Base-by-base conservation (phyloP, 2,888 invertebrate genomes). In the Tetheella fluctuosa region DNA sequence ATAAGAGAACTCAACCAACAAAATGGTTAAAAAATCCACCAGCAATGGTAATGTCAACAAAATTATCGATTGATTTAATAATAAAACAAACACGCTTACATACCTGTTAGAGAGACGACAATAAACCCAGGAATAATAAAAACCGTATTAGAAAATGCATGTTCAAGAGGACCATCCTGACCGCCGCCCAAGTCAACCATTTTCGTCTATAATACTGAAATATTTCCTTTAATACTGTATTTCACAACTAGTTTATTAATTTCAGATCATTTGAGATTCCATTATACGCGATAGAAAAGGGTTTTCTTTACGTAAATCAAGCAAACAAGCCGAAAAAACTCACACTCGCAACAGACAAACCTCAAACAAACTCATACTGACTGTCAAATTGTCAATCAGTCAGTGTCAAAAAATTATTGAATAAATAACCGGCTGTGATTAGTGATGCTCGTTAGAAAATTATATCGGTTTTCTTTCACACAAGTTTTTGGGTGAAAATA, bases 171-270 rank as follows among this genome's bases (percentile, higher is more conserved):
- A 8, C 96, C 96, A 74, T 97, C 97, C 63, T 96, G 94, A 56
- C 96, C 95, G 23, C 96, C 96, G 65, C 96, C 95, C 78, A 97
- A 93, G 89, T 98, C 97, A 68, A 97, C 97, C 98, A 98, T 98
- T 85, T 86, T 94, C 58, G 42, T 61, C 30, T 72, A 8, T 37
- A 85, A 85, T 85, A 85, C 81, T 83, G 81, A 70, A 70, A 73
- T 73, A 64, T 73, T 72, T 58, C 64, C 59, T 59, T 7, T 79
- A 84, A 85, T 84, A 85, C 80, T 83, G 81, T 34, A 64, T 62
- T 17, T 13, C 30, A 34, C 28, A 13, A 15, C 3, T 52, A 28
- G 15, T 52, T 52, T 58, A 28, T 52, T 48, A 52, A 10, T 52
- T 20, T 52, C 30, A 58, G 58, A 58, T 52, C 58, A 52, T 28